These are phyloP conservation scores for Drosophila rhopaloa DNA, from an alignment of 1,140 invertebrate genomes.

Conservation along the genomic window DNA sequence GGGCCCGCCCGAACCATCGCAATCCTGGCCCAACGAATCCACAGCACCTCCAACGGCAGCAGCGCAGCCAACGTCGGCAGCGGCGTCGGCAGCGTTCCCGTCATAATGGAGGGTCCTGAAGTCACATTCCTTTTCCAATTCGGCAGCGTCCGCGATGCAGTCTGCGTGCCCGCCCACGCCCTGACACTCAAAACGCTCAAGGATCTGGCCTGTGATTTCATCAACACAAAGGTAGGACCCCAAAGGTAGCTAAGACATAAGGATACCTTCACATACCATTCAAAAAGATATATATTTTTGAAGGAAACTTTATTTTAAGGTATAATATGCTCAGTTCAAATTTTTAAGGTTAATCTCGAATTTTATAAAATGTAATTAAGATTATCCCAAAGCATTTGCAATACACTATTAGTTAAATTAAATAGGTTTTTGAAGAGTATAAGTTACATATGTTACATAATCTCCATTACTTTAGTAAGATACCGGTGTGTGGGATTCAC, in stretches of 20 bases:
- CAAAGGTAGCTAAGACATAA: no score
- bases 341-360: no score
- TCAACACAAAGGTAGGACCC: constrained; percentile 93
- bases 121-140: constrained; percentile 97
- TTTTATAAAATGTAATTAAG: no score
- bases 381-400: not conserved
- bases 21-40: constrained; percentile 72
- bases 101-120: constrained; percentile 89
- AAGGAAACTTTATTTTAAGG: no score
- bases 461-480: not conserved
- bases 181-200: constrained; percentile 96
- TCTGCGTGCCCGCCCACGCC: constrained; percentile 91
- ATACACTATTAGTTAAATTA: not conserved
- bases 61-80: constrained; percentile 30
- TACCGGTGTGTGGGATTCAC: not conserved
- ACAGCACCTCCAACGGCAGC: constrained; percentile 57
- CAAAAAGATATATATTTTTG: no score
- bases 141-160: constrained; percentile 95
- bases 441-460: no score
- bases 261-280: no score
- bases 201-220: constrained; percentile 97
- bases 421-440: no score
- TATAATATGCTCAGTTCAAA: no score
- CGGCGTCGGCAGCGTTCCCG: constrained; percentile 66
- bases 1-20: constrained; percentile 28